Percentiles rank a stretch among this genome's conserved stretches.
These are phyloP conservation scores for Scotopteryx bipunctaria DNA, from an alignment of 2,888 invertebrate genomes.

Conservation along the genomic window DNA sequence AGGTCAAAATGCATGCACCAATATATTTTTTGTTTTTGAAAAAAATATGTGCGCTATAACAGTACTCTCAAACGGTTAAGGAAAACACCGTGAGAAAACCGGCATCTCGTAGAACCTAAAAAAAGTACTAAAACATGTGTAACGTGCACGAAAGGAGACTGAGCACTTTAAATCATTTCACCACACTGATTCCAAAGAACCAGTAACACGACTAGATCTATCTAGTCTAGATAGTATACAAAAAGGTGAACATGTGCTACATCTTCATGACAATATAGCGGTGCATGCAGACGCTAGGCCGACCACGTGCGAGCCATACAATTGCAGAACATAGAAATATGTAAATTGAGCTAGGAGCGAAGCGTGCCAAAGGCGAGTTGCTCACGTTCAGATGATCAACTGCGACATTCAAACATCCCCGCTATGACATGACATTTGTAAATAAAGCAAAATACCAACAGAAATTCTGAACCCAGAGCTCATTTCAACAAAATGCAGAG, in stretches of 20 bases:
- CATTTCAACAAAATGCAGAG: neutral
- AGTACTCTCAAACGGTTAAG: too few relatives aligned
- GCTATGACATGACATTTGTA: constrained; percentile 37
- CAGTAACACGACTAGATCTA: too few relatives aligned
- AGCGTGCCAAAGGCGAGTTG: constrained; percentile 60
- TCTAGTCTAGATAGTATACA: too few relatives aligned
- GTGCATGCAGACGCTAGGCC: constrained; percentile 48
- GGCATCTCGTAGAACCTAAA: too few relatives aligned
- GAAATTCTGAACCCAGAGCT: neutral
- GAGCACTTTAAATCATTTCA: too few relatives aligned
- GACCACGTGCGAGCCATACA: constrained; percentile 63
- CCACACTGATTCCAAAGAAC: too few relatives aligned
- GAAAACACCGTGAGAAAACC: too few relatives aligned
- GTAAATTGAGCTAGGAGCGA: constrained; percentile 56
- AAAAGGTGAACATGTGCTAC: constrained; percentile 53
- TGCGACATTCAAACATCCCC: constrained; percentile 42
- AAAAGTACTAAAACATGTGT: too few relatives aligned
- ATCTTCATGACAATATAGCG: constrained; percentile 52
- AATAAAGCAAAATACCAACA: constrained; percentile 6
- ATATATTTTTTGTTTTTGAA: too few relatives aligned
- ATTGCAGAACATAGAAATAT: constrained; percentile 59
- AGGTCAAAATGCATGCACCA: too few relatives aligned
- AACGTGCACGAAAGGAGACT: too few relatives aligned
- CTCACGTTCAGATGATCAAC: constrained; percentile 49
- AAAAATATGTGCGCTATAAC: too few relatives aligned